A percentile compares a stretch with the other conserved stretches of the same genome.
phyloP scores from a whole-genome alignment of 2,888 invertebrate species.

The Leistus spinibarbis region DNA sequence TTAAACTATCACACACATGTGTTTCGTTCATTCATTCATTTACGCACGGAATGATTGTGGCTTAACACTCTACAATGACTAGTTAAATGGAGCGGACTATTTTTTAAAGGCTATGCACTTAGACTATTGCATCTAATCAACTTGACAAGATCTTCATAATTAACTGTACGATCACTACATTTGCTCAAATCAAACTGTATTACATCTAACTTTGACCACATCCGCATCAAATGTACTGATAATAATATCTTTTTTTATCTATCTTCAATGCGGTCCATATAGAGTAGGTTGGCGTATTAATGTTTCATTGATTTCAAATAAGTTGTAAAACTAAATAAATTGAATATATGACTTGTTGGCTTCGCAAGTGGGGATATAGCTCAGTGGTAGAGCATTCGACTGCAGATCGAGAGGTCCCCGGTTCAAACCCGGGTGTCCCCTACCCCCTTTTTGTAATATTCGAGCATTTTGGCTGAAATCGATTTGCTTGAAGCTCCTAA shows the following conservation, averaged over 20 bases:
- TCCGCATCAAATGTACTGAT: too few species aligned
- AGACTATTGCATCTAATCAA: not conserved
- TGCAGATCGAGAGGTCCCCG: constrained; percentile 78
- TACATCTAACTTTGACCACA: too few species aligned
- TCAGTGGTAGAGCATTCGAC: constrained; percentile 77
- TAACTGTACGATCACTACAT: not conserved
- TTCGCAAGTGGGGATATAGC: constrained; percentile 75
- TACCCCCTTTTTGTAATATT: constrained; percentile 43
- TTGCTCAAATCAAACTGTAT: not conserved
- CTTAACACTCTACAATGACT: not conserved
- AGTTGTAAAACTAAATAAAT: too few species aligned
- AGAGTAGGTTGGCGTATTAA: too few species aligned
- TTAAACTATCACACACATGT: too few species aligned
- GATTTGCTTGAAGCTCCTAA: too few species aligned
- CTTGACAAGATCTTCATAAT: too few species aligned
- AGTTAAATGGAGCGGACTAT: not conserved
- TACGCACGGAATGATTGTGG: not conserved
- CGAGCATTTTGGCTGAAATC: not conserved
- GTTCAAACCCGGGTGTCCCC: constrained; percentile 78
- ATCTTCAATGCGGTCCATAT: too few species aligned
- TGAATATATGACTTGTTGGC: too few species aligned
- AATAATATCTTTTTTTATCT: too few species aligned
- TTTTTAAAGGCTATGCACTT: not conserved
- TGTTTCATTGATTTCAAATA: too few species aligned
- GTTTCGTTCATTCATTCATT: not conserved